These are phyloP conservation scores for Planococcus citri DNA, from an alignment of 1,140 invertebrate genomes.

Conservation along the genomic window DNA sequence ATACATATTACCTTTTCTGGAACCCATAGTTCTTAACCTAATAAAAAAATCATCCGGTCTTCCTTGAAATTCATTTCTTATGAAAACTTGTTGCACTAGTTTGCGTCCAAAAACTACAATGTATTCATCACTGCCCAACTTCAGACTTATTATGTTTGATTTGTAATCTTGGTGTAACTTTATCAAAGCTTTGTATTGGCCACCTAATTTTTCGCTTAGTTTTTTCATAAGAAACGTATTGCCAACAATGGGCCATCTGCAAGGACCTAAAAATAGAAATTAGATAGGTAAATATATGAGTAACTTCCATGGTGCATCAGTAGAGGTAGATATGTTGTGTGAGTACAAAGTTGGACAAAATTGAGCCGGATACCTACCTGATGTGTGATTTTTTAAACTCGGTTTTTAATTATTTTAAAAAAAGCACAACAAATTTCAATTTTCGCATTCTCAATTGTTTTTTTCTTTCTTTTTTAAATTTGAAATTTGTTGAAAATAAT, in stretches of 20 bases:
- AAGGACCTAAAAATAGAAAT: conserved; percentile 43
- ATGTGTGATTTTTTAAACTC: too few relatives aligned
- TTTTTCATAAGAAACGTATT: conserved; percentile 43
- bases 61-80: conserved; percentile 52
- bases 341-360: too few relatives aligned
- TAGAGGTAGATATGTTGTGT: too few relatives aligned
- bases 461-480: too few relatives aligned
- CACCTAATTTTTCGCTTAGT: conserved; percentile 40
- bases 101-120: conserved; percentile 48
- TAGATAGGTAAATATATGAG: too few relatives aligned
- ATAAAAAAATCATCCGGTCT: conserved; percentile 60
- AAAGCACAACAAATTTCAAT: too few relatives aligned
- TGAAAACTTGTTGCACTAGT: conserved; percentile 45
- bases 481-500: too few relatives aligned
- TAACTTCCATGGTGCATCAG: too few relatives aligned
- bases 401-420: too few relatives aligned
- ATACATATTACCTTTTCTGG: conserved; percentile 40
- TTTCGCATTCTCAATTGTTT: too few relatives aligned
- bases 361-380: too few relatives aligned
- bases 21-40: conserved; percentile 52
- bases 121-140: conserved; percentile 45
- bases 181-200: conserved; percentile 47
- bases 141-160: conserved; percentile 49
- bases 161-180: conserved; percentile 45
- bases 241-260: conserved; percentile 51